Conservation (phyloP, 2,113 vertebrate genomes). For the Paracanthobrama guichenoti region DNA sequence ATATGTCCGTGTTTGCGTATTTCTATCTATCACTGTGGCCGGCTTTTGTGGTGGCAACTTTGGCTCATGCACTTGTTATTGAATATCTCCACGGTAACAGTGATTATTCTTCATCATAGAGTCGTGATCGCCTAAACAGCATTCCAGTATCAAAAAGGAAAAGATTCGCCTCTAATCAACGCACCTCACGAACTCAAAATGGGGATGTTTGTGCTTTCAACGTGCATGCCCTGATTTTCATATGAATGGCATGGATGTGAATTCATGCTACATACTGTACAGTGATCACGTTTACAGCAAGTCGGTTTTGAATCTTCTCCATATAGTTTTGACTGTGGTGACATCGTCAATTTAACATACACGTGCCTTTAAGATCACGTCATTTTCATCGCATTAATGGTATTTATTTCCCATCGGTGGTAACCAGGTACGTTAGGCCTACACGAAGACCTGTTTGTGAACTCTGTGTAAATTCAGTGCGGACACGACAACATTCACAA, state of each 20-base stretch:
- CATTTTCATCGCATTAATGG: background rate
- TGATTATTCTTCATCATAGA: conserved; percentile 30
- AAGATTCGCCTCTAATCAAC: background rate
- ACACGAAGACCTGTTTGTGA: background rate
- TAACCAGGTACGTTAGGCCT: too few relatives aligned
- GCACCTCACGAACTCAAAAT: background rate
- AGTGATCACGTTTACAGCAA: conserved; percentile 3
- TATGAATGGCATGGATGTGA: conserved; percentile 60
- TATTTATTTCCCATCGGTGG: background rate
- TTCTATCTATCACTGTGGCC: conserved; percentile 64
- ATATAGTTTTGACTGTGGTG: background rate
- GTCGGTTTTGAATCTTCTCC: background rate
- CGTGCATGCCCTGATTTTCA: conserved; percentile 70
- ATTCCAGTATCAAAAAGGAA: conserved; percentile 25
- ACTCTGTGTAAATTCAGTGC: background rate
- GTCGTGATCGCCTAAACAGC: conserved; percentile 10
- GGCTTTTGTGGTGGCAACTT: conserved; percentile 66
- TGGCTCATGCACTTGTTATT: conserved; percentile 68
- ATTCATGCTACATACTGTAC: conserved; percentile 20
- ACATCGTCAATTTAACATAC: background rate
- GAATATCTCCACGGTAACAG: conserved; percentile 50
- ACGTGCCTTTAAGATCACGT: background rate
- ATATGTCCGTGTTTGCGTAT: conserved; percentile 66
- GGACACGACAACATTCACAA: conserved; percentile 2
- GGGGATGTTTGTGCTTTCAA: conserved; percentile 68